These are phyloP conservation scores for Dilophus febrilis DNA, from an alignment of 2,888 invertebrate species.

Conservation along the genomic window DNA sequence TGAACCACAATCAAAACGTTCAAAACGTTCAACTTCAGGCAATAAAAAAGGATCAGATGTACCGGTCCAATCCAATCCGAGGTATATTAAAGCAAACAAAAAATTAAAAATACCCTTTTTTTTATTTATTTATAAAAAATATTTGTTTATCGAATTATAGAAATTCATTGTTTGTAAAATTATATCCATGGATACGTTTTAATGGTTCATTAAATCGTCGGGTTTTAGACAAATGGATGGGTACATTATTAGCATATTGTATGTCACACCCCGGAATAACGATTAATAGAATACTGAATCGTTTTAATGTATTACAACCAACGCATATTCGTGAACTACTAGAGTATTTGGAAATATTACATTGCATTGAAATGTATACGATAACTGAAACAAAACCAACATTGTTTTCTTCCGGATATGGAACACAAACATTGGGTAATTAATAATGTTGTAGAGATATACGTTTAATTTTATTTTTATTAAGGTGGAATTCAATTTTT, in stretches of 20 bases:
- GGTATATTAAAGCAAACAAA: not conserved
- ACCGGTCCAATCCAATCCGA: not conserved
- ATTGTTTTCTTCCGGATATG: conserved; percentile 32
- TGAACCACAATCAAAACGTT: not conserved
- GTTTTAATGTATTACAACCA: conserved; percentile 49
- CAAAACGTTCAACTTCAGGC: not conserved
- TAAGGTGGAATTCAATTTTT: conserved; percentile 6
- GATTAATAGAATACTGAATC: conserved; percentile 35
- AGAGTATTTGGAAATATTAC: conserved; percentile 38
- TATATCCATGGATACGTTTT: conserved; percentile 53
- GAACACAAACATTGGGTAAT: conserved; percentile 24
- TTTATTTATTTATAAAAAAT: not conserved
- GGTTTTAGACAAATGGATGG: conserved; percentile 49
- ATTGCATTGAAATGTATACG: conserved; percentile 33
- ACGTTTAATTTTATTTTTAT: too few species aligned
- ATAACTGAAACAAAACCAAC: conserved; percentile 20
- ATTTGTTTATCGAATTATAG: not conserved
- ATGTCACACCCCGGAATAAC: conserved; percentile 42
- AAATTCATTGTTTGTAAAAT: not conserved
- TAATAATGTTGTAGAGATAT: too few species aligned
- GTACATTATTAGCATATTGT: conserved; percentile 45
- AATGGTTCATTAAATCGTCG: conserved; percentile 53
- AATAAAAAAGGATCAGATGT: not conserved
- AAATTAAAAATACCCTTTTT: too few species aligned
- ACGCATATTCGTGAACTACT: conserved; percentile 42